Percentiles rank a stretch among this genome's conserved stretches.
These are phyloP conservation scores for Spinus olivaceus DNA, from an alignment of 2,797 vertebrate species.

Conservation along the genomic window DNA sequence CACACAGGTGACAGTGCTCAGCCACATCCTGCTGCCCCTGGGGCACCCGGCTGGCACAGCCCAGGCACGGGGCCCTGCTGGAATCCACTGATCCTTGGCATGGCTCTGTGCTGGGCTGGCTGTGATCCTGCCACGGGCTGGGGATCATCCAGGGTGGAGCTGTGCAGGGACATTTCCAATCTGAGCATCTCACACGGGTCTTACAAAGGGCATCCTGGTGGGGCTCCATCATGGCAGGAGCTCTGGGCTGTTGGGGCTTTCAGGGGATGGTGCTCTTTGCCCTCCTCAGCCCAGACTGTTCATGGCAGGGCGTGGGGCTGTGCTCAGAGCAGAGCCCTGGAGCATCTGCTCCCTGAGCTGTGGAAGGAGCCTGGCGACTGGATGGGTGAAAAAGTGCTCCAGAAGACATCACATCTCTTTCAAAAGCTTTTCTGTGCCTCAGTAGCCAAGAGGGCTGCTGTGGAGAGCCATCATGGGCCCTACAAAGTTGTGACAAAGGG, in stretches of 20 bases:
- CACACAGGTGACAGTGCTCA: neutral
- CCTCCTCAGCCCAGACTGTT: neutral
- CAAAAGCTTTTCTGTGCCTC: neutral
- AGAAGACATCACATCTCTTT: neutral
- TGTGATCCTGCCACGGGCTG: fast-evolving
- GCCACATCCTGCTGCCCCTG: neutral
- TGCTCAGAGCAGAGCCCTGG: neutral
- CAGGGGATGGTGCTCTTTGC: neutral
- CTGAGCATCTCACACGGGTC: neutral
- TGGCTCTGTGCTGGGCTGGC: neutral
- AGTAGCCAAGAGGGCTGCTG: neutral
- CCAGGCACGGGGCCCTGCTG: neutral
- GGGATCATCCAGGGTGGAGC: neutral
- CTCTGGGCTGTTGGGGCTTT: neutral
- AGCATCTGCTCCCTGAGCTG: fast-evolving
- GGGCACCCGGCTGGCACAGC: neutral
- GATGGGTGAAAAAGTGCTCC: neutral
- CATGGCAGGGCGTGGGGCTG: neutral
- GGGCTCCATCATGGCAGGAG: fast-evolving
- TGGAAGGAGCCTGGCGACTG: neutral
- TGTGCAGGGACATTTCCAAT: neutral
- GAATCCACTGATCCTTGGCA: neutral
- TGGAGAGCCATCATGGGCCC: neutral
- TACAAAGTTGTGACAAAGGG: neutral
- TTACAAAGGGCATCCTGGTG: neutral